These are phyloP conservation scores for Criorhina ranunculi DNA, from an alignment of 2,888 invertebrate genomes.

Conservation along the genomic window DNA sequence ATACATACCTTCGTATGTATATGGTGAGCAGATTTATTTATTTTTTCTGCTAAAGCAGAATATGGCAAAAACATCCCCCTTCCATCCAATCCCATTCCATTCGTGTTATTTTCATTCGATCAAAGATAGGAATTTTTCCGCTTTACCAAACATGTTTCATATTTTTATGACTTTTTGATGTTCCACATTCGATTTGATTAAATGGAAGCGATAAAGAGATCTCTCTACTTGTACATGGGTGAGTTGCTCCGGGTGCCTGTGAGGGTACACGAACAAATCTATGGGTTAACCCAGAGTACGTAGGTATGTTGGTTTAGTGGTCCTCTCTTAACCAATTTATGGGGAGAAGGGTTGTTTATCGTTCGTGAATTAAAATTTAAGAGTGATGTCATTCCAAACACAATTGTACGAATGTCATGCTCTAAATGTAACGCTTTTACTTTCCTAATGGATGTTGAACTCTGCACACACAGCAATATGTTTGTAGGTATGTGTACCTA, in stretches of 20 bases:
- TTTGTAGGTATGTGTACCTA: no score
- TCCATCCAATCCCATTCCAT: slow-evolving; percentile 28
- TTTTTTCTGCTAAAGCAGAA: slow-evolving; percentile 39
- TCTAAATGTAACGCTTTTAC: slow-evolving; percentile 34
- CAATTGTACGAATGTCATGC: slow-evolving; percentile 23
- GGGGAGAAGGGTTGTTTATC: slow-evolving; percentile 47
- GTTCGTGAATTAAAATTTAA: slow-evolving; percentile 43
- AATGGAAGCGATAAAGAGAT: slow-evolving; percentile 74
- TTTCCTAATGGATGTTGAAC: not conserved
- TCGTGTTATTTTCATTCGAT: slow-evolving; percentile 74
- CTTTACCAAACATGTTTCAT: slow-evolving; percentile 76
- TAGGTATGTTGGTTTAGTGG: slow-evolving; percentile 41
- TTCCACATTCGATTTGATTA: slow-evolving; percentile 77
- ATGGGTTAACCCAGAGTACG: slow-evolving; percentile 26
- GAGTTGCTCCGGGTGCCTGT: slow-evolving; percentile 42
- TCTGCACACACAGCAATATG: no score
- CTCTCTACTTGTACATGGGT: slow-evolving; percentile 59
- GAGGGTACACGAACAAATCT: slow-evolving; percentile 38
- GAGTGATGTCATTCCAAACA: slow-evolving; percentile 37
- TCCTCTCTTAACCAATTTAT: slow-evolving; percentile 37
- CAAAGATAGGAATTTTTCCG: slow-evolving; percentile 74
- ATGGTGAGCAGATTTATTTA: slow-evolving; percentile 71
- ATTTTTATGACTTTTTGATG: slow-evolving; percentile 77
- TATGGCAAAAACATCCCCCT: slow-evolving; percentile 51
- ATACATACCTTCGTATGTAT: slow-evolving; percentile 20